These are phyloP conservation scores for Melanophora roralis DNA, from an alignment of 2,888 invertebrate species.

Conservation along the genomic window DNA sequence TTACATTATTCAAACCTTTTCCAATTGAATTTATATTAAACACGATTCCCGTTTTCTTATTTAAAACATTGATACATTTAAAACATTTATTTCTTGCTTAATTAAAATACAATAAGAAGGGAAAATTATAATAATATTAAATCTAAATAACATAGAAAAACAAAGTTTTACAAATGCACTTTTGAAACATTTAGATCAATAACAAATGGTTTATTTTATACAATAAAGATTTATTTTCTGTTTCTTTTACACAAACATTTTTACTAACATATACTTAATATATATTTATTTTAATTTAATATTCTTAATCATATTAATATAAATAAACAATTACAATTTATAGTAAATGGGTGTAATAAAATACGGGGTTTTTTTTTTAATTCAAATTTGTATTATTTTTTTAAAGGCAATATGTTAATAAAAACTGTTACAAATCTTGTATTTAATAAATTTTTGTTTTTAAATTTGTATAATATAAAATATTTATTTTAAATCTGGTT, in stretches of 20 bases:
- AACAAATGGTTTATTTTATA: conserved; percentile 32
- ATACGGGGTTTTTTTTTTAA: conserved; percentile 22
- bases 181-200: conserved; percentile 48
- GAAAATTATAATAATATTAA: conserved; percentile 26
- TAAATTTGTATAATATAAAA: conserved; percentile 1
- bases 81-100: conserved; percentile 44
- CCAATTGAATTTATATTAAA: background rate
- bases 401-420: conserved; percentile 38
- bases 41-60: conserved; percentile 3
- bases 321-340: conserved; percentile 14
- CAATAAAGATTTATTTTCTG: background rate
- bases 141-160: conserved; percentile 44
- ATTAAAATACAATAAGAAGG: conserved; percentile 16
- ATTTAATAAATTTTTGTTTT: background rate
- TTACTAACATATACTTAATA: background rate
- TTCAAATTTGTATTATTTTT: background rate
- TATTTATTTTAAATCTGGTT: conserved; percentile 8
- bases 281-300: conserved; percentile 7
- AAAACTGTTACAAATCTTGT: conserved; percentile 28
- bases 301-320: background rate
- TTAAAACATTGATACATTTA: conserved; percentile 59
- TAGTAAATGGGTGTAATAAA: conserved; percentile 35
- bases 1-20: conserved; percentile 4
- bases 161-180: conserved; percentile 47
- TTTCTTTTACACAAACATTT: background rate